Base-by-base conservation (phyloP, 2,888 invertebrate genomes). In the Philopedon plagiatum region DNA sequence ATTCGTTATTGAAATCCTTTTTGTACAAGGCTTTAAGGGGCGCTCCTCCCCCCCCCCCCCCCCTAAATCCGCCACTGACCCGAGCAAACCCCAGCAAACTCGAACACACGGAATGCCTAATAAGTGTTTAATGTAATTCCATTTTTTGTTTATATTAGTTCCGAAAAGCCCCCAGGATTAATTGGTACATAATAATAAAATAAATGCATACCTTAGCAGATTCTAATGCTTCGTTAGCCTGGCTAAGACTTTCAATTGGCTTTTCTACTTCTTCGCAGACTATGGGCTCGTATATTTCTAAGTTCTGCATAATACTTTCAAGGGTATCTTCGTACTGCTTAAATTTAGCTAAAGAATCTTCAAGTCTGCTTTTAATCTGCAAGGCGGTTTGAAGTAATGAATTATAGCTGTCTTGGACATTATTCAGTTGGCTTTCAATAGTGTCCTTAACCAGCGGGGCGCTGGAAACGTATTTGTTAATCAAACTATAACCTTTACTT, bases 391-490 rank as follows among this genome's bases (percentile, higher is more conserved):
- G 92, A 39, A 97, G 85, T 7, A 98, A 86, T 0, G 96, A 95
- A 82, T 95, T 92, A 83, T 98, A 97, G 82, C 97, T 97, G 64
- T 97, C 97, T 80, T 95, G 95, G 0, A 98, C 95, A 82, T 97
- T 97, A 80, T 91, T 92, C 60, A 97, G 84, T 83, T 98, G 97
- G 37, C 92, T 92, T 56, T 94, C 93, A 34, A 97, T 95, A 0
- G 92, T 92, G 3, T 91, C 90, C 60, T 91, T 90, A 61, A 97
- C 93, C 0, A 88, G 86, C 0, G 95, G 93, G 5, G 93, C 91
- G 0, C 90, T 90, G 0, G 87, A 83, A 76, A 91, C 90, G 79
- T 97, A 97, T 32, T 93, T 90, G 75, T 92, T 91, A 62, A 97
- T 94, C 81, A 97, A 95, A 0, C 91, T 90, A 64, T 92, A 91